Evolutionary conservation across 2,888 invertebrate genomes (phyloP), one percentile per base, ranked within the genome.

Genomic region (Unio delphinus): DNA sequence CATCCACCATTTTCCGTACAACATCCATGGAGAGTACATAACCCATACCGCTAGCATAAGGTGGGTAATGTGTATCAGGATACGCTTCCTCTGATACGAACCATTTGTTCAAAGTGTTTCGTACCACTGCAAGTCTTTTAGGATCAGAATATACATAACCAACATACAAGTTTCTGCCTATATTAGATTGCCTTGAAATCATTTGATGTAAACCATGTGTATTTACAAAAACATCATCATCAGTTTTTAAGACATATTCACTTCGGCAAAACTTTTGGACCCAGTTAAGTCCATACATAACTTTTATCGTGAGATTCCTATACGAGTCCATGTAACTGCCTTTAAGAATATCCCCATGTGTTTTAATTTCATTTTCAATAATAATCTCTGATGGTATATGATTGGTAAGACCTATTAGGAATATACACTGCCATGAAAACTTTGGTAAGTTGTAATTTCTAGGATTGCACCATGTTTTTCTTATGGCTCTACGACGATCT

Each of bases 141-240:
- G 63, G 60, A 28, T 81, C 74, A 61, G 71, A 67, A 17, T 81
- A 73, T n/a, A 88, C 80, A 63, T 82, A 79, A 5, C 90, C 90
- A 7, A 83, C 86, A 79, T 89, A 90, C 26, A 89, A 78, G 54
- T 73, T 74, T 2, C 63, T 67, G 1, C 64, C 70, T 45, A 11
- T 45, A 26, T 75, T 72, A 58, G 72, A 76, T 70, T 83, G 79
- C 45, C 81, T 68, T 54, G 73, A 62, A 4, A 78, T 61, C 17
- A 88, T 78, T 18, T 74, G 67, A 59, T 79, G 63, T 45, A 88
- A 67, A n/a, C 86, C 67, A 58, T 70, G 57, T 23, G 83, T 77
- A 74, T 87, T 87, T 3, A 88, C 87, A 80, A 85, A 88, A 68
- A 88, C 88, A 75, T 88, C 88, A 71, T 88, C 88, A 66, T 88